Percentiles rank a stretch among this genome's conserved stretches.
Conservation (phyloP, 2,797 vertebrate genomes). For the Centroberyx gerrardi region DNA sequence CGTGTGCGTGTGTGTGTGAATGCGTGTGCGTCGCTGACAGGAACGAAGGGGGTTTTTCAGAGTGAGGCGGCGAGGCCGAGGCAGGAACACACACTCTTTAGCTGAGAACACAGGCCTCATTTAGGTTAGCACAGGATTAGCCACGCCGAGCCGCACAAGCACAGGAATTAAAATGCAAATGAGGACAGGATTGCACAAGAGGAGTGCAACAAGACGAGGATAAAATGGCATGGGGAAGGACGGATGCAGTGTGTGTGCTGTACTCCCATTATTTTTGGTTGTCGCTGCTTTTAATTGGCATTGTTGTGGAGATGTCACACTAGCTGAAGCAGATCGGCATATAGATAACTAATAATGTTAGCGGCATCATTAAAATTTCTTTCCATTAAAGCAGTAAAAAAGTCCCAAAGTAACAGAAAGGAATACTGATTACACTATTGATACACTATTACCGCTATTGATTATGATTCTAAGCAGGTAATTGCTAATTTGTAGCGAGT, state of each 20-base stretch:
- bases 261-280: conserved; percentile 46
- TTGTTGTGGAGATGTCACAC: conserved; percentile 59
- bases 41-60: conserved; percentile 36
- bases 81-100: conserved; percentile 77
- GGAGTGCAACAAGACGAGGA: conserved; percentile 75
- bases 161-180: conserved; percentile 87
- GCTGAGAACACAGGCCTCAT: conserved; percentile 83
- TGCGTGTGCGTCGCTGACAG: conserved; percentile 29
- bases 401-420: conserved; percentile 1
- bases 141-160: conserved; percentile 74
- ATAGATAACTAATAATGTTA: background rate
- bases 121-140: conserved; percentile 84
- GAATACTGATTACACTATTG: too few relatives aligned
- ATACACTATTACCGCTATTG: too few relatives aligned
- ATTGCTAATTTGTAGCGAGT: too few relatives aligned
- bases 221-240: conserved; percentile 56
- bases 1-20: conserved; percentile 9
- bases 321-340: conserved; percentile 48
- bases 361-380: conserved; percentile 23
- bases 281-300: conserved; percentile 60
- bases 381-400: conserved; percentile 16
- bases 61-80: conserved; percentile 55
- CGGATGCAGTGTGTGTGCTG: conserved; percentile 36
- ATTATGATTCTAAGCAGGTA: too few relatives aligned
- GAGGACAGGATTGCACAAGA: conserved; percentile 79